phyloP scores from a whole-genome alignment of 2,797 vertebrate species.

The Columba guinea region DNA sequence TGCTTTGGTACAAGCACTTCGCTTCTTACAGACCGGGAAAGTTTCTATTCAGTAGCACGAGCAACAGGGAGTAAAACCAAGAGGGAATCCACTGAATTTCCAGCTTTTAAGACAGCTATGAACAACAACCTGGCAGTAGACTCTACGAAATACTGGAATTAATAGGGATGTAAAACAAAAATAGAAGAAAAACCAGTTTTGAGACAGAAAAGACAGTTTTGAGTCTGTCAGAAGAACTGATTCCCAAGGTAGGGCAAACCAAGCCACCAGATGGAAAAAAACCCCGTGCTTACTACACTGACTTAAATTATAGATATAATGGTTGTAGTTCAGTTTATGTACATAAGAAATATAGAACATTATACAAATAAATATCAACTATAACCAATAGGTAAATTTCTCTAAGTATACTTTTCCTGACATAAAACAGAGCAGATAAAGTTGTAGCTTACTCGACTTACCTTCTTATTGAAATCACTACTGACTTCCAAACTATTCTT shows the following conservation, averaged over 20 bases:
- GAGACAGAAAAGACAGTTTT: neutral
- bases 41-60: neutral
- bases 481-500: neutral
- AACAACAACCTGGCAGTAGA: conserved; percentile 27
- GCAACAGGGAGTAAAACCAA: conserved; percentile 24
- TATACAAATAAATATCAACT: neutral
- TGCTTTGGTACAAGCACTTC: neutral
- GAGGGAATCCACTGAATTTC: conserved; percentile 27
- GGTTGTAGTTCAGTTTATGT: neutral
- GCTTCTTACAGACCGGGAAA: conserved; percentile 6
- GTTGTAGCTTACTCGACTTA: neutral
- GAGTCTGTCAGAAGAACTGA: neutral
- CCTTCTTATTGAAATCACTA: neutral
- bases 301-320: neutral
- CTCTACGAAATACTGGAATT: conserved; percentile 9
- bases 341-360: neutral
- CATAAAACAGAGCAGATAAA: neutral
- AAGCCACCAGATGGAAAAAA: neutral
- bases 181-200: neutral
- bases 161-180: conserved; percentile 8
- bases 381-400: rapidly evolving
- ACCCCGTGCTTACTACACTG: neutral
- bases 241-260: neutral
- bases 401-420: neutral
- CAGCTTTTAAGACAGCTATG: neutral